Conservation (phyloP, 2,888 invertebrate genomes). For the Aelia acuminata region DNA sequence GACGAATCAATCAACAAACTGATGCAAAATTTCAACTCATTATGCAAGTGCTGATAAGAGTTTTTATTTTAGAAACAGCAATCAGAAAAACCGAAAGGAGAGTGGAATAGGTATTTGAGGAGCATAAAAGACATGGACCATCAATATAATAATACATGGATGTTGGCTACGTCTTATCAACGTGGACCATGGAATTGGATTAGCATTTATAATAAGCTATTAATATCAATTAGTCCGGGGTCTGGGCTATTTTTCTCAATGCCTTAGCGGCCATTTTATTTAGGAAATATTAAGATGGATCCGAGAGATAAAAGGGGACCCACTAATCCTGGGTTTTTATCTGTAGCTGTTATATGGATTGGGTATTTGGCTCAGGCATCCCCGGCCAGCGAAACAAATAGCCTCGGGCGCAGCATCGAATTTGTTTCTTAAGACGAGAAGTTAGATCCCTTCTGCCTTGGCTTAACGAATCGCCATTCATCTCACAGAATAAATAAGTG, state of each 20-base stretch:
- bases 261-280: conserved; percentile 36
- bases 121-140: neutral
- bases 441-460: neutral
- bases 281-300: conserved; percentile 35
- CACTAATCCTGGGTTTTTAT: neutral
- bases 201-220: conserved; percentile 48
- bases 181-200: conserved; percentile 36
- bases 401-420: neutral
- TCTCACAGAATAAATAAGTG: too few relatives aligned
- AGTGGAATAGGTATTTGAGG: neutral
- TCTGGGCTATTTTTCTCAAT: conserved; percentile 24
- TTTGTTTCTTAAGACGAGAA: neutral
- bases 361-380: neutral
- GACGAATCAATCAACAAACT: too few relatives aligned
- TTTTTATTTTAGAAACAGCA: neutral
- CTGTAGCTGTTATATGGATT: conserved; percentile 17
- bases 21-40: too few relatives aligned
- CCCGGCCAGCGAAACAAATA: neutral
- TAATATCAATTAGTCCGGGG: conserved; percentile 38
- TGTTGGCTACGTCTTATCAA: neutral
- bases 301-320: neutral
- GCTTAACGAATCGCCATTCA: neutral
- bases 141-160: neutral
- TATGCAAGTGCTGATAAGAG: too few relatives aligned
- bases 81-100: neutral